Conservation (phyloP, 1,140 invertebrate genomes). For the Reticulitermes speratus region DNA sequence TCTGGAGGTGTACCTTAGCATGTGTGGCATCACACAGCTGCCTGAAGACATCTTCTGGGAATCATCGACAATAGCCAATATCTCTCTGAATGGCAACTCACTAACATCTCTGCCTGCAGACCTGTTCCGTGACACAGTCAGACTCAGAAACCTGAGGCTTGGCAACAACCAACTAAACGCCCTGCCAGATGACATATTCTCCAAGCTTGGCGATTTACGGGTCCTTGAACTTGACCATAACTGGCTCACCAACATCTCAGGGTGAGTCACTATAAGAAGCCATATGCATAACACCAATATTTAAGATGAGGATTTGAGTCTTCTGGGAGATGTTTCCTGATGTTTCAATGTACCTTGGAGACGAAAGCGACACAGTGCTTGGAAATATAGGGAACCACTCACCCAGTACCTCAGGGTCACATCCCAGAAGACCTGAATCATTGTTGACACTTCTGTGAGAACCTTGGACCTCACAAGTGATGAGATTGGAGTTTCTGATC, state of each 20-base stretch:
- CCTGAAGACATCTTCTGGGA: slow-evolving; percentile 58
- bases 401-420: no score
- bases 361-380: not conserved
- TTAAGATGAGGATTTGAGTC: no score
- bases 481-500: no score
- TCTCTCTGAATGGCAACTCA: slow-evolving; percentile 57
- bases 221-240: slow-evolving; percentile 50
- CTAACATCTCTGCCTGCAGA: slow-evolving; percentile 53
- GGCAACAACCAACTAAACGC: slow-evolving; percentile 52
- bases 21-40: slow-evolving; percentile 51
- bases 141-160: slow-evolving; percentile 55
- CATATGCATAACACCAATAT: slow-evolving; percentile 40
- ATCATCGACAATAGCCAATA: slow-evolving; percentile 53
- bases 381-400: not conserved
- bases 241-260: slow-evolving; percentile 43
- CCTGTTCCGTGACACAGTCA: slow-evolving; percentile 58
- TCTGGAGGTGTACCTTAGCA: slow-evolving; percentile 51
- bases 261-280: slow-evolving; percentile 38
- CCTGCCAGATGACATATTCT: slow-evolving; percentile 40
- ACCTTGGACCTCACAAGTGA: no score
- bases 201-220: slow-evolving; percentile 39
- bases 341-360: no score
- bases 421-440: no score
- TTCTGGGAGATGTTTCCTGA: not conserved
- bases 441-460: no score